These are phyloP conservation scores for Sesamia inferens DNA, from an alignment of 2,888 invertebrate species.

Conservation along the genomic window DNA sequence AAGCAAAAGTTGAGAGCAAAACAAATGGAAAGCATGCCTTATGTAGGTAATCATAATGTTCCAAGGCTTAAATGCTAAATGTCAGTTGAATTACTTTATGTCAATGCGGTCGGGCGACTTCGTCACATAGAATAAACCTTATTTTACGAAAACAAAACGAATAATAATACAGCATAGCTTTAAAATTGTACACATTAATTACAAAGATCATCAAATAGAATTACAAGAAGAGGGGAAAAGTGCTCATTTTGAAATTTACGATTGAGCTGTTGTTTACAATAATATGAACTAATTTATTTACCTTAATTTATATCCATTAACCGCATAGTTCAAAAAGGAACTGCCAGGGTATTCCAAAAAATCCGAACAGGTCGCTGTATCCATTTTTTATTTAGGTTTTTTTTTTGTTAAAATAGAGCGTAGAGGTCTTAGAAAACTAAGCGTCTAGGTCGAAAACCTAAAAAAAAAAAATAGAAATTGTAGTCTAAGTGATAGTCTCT, in stretches of 20 bases:
- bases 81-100: constrained; percentile 41
- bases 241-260: too few species aligned
- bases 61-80: constrained; percentile 46
- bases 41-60: constrained; percentile 12
- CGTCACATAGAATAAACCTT: not conserved
- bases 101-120: constrained; percentile 19
- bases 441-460: too few species aligned
- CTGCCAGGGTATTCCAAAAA: too few species aligned
- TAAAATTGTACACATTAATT: not conserved
- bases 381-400: too few species aligned
- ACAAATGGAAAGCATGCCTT: constrained; percentile 19
- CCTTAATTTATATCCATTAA: not conserved
- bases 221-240: too few species aligned
- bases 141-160: not conserved
- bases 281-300: not conserved
- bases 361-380: too few species aligned
- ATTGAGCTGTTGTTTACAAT: not conserved
- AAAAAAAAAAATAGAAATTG: too few species aligned
- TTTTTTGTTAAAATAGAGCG: too few species aligned
- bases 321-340: too few species aligned
- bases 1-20: constrained; percentile 11
- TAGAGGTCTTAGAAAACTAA: too few species aligned
- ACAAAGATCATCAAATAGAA: too few species aligned
- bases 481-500: too few species aligned
- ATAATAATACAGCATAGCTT: not conserved